Evolutionary conservation across 2,888 invertebrate species (phyloP), one percentile per base, ranked within the genome.

Genomic region (Ophion obscuratus): DNA sequence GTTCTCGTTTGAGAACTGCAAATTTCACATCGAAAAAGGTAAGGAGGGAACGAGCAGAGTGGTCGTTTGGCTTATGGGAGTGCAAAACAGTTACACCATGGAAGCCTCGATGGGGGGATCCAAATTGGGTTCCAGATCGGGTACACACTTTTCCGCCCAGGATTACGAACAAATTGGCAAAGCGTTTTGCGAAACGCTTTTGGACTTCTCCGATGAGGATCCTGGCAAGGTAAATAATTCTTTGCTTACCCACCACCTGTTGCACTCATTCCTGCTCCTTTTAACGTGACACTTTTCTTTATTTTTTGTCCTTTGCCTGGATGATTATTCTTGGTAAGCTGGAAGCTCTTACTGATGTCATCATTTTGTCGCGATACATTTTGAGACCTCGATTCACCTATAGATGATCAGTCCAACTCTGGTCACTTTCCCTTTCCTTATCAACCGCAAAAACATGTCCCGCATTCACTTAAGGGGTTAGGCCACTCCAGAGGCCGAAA

Each of bases 31-130:
- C 89, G 98, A 99, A 94, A 96, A 98, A 88, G 97, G 97, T 90
- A 99, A 99, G 95, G 99, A 99, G 95, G 99, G 99, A 3, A 99
- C 99, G 0, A 99, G 99, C 7, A 95, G 99, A 83, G 97, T 99
- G 10, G 98, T 99, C 0, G 97, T 98, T 91, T 99, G 98, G 98
- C 97, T 98, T 96, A 96, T 99, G 96, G 99, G 99, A 36, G 97
- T 99, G 68, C 97, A 97, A 83, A 98, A 99, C 92, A 99, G 98
- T 94, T 99, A 98, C 93, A 99, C 99, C 5, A 96, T 99, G 96
- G 99, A 99, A 95, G 98, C 99, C 9, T 98, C 99, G 0, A 98
- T 99, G 94, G 98, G 98, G 75, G 99, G 99, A 11, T 97, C 98
- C 2, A 96, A 96, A 87, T 94, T 98, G 81, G 98, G 98, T 2